Evolutionary conservation across 1,140 invertebrate species (phyloP).

Genomic region (Drosophila orosa): DNA sequence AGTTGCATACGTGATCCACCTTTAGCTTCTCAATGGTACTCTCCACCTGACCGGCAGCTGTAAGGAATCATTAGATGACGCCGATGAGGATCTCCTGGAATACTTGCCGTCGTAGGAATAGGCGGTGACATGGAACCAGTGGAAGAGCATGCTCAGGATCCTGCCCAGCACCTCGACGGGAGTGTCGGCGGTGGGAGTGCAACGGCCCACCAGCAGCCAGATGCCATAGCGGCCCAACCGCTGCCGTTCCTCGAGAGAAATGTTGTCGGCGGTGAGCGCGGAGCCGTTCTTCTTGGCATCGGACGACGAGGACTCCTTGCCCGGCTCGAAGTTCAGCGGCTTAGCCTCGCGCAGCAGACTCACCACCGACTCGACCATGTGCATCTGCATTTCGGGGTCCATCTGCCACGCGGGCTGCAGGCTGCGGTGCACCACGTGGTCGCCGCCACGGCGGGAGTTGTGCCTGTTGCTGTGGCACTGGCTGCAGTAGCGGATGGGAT

Average conservation of each 20-base stretch:
- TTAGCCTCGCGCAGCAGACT: conserved; percentile 93
- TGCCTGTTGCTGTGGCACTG: conserved; percentile 96
- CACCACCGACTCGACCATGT: conserved; percentile 98
- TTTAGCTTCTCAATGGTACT: conserved; percentile 96
- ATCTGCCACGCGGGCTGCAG: conserved; percentile 94
- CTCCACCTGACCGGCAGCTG: conserved; percentile 88
- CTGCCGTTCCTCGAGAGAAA: conserved; percentile 92
- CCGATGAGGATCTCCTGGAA: neutral
- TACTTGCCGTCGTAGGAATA: conserved; percentile 95
- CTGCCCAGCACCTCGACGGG: conserved; percentile 95
- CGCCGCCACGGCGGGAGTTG: conserved; percentile 92
- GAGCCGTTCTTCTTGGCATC: conserved; percentile 76
- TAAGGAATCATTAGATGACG: neutral
- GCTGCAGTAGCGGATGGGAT: conserved; percentile 96
- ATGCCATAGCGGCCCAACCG: conserved; percentile 97
- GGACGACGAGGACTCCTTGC: conserved; percentile 67
- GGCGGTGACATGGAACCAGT: conserved; percentile 99
- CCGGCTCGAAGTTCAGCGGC: conserved; percentile 88
- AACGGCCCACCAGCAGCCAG: conserved; percentile 97
- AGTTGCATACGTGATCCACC: conserved; percentile 95
- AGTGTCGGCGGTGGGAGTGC: conserved; percentile 93
- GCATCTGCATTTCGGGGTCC: conserved; percentile 95
- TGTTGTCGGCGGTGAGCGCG: conserved; percentile 85
- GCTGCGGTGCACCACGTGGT: conserved; percentile 95
- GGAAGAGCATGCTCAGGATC: conserved; percentile 97